Percentiles rank a stretch among this genome's conserved stretches.
phyloP scores from a whole-genome alignment of 2,797 vertebrate genomes.

The Tarsius wallacei region DNA sequence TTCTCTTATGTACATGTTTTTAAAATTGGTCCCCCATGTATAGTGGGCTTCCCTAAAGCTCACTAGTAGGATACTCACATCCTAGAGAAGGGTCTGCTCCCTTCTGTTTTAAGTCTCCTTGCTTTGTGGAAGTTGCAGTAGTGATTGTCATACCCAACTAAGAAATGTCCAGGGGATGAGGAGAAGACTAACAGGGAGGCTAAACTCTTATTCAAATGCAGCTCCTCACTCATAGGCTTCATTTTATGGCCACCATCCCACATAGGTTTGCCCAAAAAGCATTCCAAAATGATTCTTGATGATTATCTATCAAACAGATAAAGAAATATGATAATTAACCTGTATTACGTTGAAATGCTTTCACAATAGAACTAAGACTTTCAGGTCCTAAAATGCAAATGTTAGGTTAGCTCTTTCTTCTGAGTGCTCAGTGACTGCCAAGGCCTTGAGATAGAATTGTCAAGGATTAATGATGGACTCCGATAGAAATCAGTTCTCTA shows the following conservation, averaged over 20 bases:
- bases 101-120: neutral
- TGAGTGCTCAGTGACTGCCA: neutral
- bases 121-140: neutral
- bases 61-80: neutral
- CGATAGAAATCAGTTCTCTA: neutral
- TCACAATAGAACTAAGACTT: neutral
- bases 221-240: neutral
- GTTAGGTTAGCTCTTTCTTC: neutral
- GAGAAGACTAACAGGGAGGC: neutral
- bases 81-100: neutral
- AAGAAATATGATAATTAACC: neutral
- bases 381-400: neutral
- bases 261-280: neutral
- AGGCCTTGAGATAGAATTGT: neutral
- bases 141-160: neutral
- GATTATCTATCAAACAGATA: constrained; percentile 23
- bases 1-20: neutral
- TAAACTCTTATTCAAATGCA: neutral
- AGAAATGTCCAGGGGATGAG: neutral
- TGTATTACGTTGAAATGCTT: neutral
- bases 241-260: neutral
- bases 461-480: neutral
- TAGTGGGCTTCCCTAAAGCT: neutral
- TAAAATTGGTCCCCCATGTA: neutral
- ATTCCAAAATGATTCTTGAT: neutral